Conservation (phyloP, 2,888 invertebrate species). For the Trichogramma evanescens region DNA sequence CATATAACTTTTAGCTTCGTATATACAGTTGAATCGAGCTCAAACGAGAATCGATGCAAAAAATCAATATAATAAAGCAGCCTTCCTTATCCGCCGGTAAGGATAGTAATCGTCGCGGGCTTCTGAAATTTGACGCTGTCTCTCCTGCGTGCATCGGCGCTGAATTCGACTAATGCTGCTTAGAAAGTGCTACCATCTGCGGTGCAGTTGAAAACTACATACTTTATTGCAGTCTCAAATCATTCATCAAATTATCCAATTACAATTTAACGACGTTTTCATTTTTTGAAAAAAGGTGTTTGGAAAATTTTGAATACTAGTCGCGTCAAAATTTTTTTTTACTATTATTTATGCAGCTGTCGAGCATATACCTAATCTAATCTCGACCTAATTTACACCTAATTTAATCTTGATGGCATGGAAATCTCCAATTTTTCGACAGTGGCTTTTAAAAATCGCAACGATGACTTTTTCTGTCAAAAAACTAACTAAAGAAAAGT, state of each 20-base stretch:
- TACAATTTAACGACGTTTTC: background rate
- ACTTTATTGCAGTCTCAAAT: background rate
- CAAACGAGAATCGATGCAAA: background rate
- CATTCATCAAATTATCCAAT: background rate
- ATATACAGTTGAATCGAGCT: too few relatives aligned
- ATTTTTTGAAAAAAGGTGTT: background rate
- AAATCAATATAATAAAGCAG: conserved; percentile 21
- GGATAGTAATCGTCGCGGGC: conserved; percentile 27
- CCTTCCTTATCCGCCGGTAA: conserved; percentile 38
- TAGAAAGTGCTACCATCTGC: conserved; percentile 38
- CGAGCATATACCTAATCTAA: too few relatives aligned
- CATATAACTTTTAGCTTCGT: too few relatives aligned
- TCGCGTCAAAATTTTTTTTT: background rate
- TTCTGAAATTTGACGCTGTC: conserved; percentile 34
- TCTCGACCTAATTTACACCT: too few relatives aligned
- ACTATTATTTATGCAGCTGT: too few relatives aligned
- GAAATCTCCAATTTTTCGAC: too few relatives aligned
- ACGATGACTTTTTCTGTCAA: too few relatives aligned
- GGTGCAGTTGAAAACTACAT: conserved; percentile 26
- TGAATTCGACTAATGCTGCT: conserved; percentile 29
- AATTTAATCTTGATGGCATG: too few relatives aligned
- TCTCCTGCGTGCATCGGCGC: conserved; percentile 33
- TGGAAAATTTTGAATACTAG: background rate
- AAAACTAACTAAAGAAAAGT: too few relatives aligned
- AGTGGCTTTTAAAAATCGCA: too few relatives aligned